Evolutionary conservation across 2,797 vertebrate species (phyloP), one percentile per base, ranked within the genome.

Genomic region (Liparis tanakae): DNA sequence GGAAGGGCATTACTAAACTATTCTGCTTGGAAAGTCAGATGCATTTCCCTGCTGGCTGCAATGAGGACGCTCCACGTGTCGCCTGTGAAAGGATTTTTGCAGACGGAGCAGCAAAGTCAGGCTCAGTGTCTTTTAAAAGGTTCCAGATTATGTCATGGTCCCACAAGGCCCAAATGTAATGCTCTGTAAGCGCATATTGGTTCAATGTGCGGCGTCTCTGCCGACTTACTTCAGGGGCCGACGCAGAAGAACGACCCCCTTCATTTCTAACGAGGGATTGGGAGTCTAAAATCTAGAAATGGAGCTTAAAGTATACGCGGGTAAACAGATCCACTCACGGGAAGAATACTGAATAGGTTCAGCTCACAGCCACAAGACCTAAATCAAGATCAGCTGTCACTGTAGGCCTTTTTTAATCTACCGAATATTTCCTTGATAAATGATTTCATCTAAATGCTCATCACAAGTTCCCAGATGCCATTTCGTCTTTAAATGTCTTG

Each of bases 121-220:
- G 18, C 73, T 76, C 64, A 39, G 72, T 55, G 55, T 78, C 39
- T 15, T 58, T 43, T 81, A 90, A 87, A 78, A 69, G 56, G 33
- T 83, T 88, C 85, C 89, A 90, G 85, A 89, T 70, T 91, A 67
- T 67, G 73, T 84, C 81, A 78, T 65, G 72, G 81, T 85, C 61
- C 70, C 85, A 82, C 50, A 46, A 53, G 74, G 61, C 80, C 73
- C 78, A 82, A 80, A 80, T 81, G 46, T 66, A 84, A 83, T 71
- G 74, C 82, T 68, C 37, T 9, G 33, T 36, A 72, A 64, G 43
- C 17, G 20, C 63, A 81, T 77, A 74, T 83, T 82, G 80, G 66
- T 87, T 85, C 82, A 84, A 68, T 75, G 62, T 88, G 79, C 50
- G 55, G 54, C 7, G 73, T 64, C 57, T 72, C 58, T 67, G 79